These are phyloP conservation scores for Archilochus colubris DNA, from an alignment of 2,113 vertebrate species.

Conservation along the genomic window DNA sequence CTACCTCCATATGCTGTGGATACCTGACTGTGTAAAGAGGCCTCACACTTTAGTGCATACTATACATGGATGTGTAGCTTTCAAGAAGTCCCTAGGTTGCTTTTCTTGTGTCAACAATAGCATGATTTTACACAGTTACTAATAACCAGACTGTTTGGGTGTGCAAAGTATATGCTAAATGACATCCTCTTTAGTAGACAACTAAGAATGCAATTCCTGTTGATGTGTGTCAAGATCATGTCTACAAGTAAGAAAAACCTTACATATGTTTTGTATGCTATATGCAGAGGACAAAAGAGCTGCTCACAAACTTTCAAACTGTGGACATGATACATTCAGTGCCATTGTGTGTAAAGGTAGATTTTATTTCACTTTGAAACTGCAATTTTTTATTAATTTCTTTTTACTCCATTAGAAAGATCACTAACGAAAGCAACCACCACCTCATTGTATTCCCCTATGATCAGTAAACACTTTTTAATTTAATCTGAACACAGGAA, in stretches of 20 bases:
- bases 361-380: not conserved
- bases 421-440: not conserved
- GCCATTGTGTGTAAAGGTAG: not conserved
- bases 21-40: not conserved
- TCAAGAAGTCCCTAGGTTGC: not conserved
- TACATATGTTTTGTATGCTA: not conserved
- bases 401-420: not conserved
- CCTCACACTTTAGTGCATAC: not conserved
- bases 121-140: not conserved
- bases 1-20: not conserved
- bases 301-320: not conserved
- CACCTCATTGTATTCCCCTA: rapidly evolving
- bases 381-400: not conserved
- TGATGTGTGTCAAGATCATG: not conserved
- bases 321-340: not conserved
- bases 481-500: not conserved
- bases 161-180: not conserved
- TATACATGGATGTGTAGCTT: not conserved
- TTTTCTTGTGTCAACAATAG: not conserved
- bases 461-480: not conserved
- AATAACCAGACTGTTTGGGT: not conserved
- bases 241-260: not conserved
- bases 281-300: not conserved
- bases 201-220: rapidly evolving
- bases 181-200: not conserved